A percentile compares a stretch with the other conserved stretches of the same genome.
phyloP scores from a whole-genome alignment of 2,888 invertebrate species.

The Unio pictorum region DNA sequence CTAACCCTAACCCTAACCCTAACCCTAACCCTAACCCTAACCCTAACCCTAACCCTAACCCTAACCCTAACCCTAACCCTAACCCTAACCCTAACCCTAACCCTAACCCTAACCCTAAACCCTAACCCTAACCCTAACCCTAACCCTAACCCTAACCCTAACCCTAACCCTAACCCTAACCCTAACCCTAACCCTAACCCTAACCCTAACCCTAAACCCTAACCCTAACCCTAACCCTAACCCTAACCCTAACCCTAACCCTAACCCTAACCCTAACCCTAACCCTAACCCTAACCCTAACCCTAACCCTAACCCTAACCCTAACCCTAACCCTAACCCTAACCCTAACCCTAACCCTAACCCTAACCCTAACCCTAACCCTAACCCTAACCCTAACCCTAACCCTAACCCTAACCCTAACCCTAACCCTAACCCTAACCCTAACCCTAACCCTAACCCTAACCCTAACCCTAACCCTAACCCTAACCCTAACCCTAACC shows the following conservation, averaged over 20 bases:
- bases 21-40: too few relatives aligned
- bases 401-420: constrained; percentile 18
- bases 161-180: constrained; percentile 5
- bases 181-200: constrained; percentile 16
- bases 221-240: constrained; percentile 30
- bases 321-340: constrained; percentile 25
- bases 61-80: too few relatives aligned
- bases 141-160: too few relatives aligned
- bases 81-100: too few relatives aligned
- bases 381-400: constrained; percentile 19
- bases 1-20: too few relatives aligned
- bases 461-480: constrained; percentile 19
- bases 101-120: too few relatives aligned
- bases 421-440: constrained; percentile 24
- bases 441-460: constrained; percentile 17
- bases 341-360: constrained; percentile 25
- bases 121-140: too few relatives aligned
- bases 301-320: constrained; percentile 28
- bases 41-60: too few relatives aligned
- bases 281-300: constrained; percentile 32
- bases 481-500: constrained; percentile 17
- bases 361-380: constrained; percentile 28
- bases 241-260: constrained; percentile 30
- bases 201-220: constrained; percentile 21
- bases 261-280: constrained; percentile 29